Percentiles rank a stretch among this genome's conserved stretches.
These are phyloP conservation scores for Drosophila guanche DNA, from an alignment of 1,140 invertebrate genomes.

Conservation along the genomic window DNA sequence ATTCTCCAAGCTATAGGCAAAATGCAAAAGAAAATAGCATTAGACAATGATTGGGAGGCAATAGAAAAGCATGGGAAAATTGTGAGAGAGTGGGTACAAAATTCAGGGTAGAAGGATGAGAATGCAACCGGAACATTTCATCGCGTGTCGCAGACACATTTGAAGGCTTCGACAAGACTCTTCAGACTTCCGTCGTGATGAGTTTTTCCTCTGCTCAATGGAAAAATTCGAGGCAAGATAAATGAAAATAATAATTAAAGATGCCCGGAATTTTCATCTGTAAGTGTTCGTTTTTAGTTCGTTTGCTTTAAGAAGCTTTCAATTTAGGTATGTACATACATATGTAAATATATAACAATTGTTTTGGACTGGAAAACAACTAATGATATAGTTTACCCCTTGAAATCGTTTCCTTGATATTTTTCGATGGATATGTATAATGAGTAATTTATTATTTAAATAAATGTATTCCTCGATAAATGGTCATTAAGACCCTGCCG, in stretches of 20 bases:
- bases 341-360: no score
- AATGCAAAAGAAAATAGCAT: conserved; percentile 55
- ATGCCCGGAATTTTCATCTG: conserved; percentile 32
- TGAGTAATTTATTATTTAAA: no score
- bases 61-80: conserved; percentile 16
- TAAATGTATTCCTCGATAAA: no score
- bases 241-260: conserved; percentile 48
- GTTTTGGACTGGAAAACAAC: no score
- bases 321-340: no score
- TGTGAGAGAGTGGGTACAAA: no score
- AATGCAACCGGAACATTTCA: conserved; percentile 55
- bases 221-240: conserved; percentile 23
- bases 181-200: conserved; percentile 68
- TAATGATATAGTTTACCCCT: no score
- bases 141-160: conserved; percentile 76
- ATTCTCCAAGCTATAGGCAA: conserved; percentile 24
- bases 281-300: background rate
- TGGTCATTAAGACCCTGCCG: no score
- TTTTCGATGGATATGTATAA: no score
- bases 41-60: conserved; percentile 60
- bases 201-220: background rate
- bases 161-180: conserved; percentile 69
- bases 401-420: no score
- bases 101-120: background rate
- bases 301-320: no score